phyloP scores from a whole-genome alignment of 2,113 vertebrate genomes.

The Taxidea taxus region DNA sequence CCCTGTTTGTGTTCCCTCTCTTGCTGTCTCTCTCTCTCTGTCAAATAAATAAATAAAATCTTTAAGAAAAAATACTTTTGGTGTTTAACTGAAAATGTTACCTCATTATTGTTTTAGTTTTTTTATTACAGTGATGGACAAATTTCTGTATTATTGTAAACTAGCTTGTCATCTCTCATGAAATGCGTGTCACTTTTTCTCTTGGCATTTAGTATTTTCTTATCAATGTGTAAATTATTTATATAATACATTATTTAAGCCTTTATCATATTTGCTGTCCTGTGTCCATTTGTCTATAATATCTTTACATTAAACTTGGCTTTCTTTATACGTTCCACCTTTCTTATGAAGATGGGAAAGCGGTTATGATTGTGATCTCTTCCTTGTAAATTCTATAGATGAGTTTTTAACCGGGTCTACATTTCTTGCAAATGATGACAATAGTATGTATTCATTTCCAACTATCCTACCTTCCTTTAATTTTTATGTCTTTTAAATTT shows the following conservation, averaged over 20 bases:
- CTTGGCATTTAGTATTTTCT: background rate
- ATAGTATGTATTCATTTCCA: background rate
- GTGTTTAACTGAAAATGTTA: background rate
- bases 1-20: no score
- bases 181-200: background rate
- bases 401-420: background rate
- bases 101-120: background rate
- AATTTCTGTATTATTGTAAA: background rate
- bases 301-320: background rate
- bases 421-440: background rate
- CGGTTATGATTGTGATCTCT: background rate
- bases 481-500: slow-evolving; percentile 11
- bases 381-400: background rate
- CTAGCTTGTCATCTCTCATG: background rate
- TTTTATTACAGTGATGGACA: background rate
- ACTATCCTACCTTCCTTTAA: background rate
- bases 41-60: no score
- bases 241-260: background rate
- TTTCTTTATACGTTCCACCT: background rate
- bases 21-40: no score
- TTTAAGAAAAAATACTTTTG: background rate
- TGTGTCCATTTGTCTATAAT: background rate
- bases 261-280: background rate
- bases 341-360: background rate
- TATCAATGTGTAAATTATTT: background rate